Conservation (phyloP, 2,888 invertebrate species). For the Caenorhabditis becei region DNA sequence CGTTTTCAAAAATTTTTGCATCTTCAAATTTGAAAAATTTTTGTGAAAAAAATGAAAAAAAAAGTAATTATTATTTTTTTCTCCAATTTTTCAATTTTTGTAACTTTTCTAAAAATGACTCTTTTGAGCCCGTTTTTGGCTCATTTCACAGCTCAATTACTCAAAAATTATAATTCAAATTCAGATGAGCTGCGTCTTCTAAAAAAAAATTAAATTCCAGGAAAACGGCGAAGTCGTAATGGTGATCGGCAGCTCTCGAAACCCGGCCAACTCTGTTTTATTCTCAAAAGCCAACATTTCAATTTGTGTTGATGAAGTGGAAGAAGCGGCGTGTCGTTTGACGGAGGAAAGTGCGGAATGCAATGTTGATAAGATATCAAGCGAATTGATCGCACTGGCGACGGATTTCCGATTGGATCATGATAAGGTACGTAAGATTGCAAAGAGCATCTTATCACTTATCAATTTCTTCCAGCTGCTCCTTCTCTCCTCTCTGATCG, state of each 20-base stretch:
- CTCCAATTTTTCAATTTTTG: too few relatives aligned
- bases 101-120: too few relatives aligned
- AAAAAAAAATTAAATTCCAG: constrained; percentile 67
- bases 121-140: too few relatives aligned
- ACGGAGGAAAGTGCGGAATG: not conserved
- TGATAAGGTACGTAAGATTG: constrained; percentile 30
- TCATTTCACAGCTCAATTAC: too few relatives aligned
- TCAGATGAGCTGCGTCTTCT: too few relatives aligned
- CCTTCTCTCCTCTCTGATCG: constrained; percentile 60
- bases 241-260: constrained; percentile 92
- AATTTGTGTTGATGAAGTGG: constrained; percentile 60
- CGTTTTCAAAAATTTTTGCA: too few relatives aligned
- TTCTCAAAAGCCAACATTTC: constrained; percentile 84
- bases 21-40: too few relatives aligned
- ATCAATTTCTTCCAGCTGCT: constrained; percentile 64
- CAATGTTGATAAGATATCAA: constrained; percentile 60
- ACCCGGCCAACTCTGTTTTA: constrained; percentile 91
- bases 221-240: constrained; percentile 95
- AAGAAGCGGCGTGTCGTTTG: constrained; percentile 47
- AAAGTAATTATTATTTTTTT: too few relatives aligned
- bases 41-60: too few relatives aligned
- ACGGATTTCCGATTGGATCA: constrained; percentile 65
- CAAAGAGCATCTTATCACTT: too few relatives aligned
- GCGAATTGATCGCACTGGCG: constrained; percentile 58
- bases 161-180: too few relatives aligned